Base-by-base conservation (phyloP, 2,113 vertebrate genomes). In the Felis chaus region DNA sequence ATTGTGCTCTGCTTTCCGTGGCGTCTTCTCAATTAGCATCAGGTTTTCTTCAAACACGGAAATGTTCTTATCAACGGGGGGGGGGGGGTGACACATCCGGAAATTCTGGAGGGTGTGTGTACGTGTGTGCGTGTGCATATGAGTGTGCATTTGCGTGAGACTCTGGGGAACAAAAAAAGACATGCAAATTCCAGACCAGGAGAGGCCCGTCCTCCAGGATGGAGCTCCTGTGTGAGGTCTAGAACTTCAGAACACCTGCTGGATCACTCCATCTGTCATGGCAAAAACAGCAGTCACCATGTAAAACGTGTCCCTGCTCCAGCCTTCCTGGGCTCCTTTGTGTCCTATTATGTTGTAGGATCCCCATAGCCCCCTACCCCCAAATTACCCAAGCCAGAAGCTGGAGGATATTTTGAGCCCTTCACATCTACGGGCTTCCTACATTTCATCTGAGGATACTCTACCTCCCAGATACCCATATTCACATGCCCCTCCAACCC, bases 11-110 rank as follows among this genome's bases (percentile, higher is more conserved):
- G 63, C 86, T 89, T 87, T 81, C 89, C 5, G 5, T 13, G 84
- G 79, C 0, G 0, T 89, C 68, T 97, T 97, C 91, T 91, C 91
- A 92, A 68, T 95, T 97, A 95, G 79, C 73, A 84, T 69, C 86
- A 61, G 94, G 18, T 57, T 94, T 94, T 94, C 50, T 33, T 98
- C 85, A 85, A 66, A 53, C 3, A 6, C 82, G 81, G 93, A 84
- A 76, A 71, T 78, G 57, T 94, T 95, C 88, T 94, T 89, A 61
- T 66, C 69, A 74, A 74, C 53, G 61, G 10, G 21, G 25, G 61
- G 61, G 13, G 21, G 29, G 39, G 55, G 68, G 68, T 63, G 68
- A 29, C 45, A 66, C 12, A 36, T 82, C 14, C 39, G 14, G 48
- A 92, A 80, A 48, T 63, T 86, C 5, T 12, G 14, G 57, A 21